Evolutionary conservation across 2,888 invertebrate species (phyloP).

Genomic region (Zonitis immaculata): DNA sequence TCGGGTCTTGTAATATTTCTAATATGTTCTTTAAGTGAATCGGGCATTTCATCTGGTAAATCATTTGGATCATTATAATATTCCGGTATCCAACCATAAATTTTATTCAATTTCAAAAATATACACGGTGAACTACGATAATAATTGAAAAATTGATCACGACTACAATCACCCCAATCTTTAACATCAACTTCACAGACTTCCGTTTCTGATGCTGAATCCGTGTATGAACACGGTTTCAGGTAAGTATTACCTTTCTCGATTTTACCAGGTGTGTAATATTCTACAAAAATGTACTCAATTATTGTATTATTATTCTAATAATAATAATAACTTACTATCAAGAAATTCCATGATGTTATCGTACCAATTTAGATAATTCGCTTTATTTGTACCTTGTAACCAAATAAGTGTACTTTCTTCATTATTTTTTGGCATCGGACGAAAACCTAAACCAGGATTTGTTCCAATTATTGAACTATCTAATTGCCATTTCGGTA

Average conservation of each 20-base stretch:
- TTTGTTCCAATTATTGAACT: constrained; percentile 88
- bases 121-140: constrained; percentile 91
- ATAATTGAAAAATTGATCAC: constrained; percentile 83
- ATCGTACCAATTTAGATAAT: constrained; percentile 75
- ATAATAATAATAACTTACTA: constrained; percentile 58
- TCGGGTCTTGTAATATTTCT: constrained; percentile 45
- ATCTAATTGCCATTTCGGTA: constrained; percentile 85
- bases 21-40: constrained; percentile 65
- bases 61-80: constrained; percentile 68
- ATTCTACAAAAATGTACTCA: constrained; percentile 42
- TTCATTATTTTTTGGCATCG: constrained; percentile 80
- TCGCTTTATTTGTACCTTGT: constrained; percentile 71
- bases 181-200: constrained; percentile 86
- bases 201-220: constrained; percentile 51
- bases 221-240: constrained; percentile 42
- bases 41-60: constrained; percentile 73
- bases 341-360: constrained; percentile 70
- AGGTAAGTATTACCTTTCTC: constrained; percentile 46
- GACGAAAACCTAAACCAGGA: constrained; percentile 94
- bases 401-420: constrained; percentile 96
- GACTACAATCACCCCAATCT: constrained; percentile 74
- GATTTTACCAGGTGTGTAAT: constrained; percentile 45
- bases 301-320: no score
- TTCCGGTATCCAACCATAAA: constrained; percentile 84
- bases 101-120: constrained; percentile 93